Evolutionary conservation across 1,140 invertebrate species (phyloP), one percentile per base, ranked within the genome.

Genomic region (Caligus rogercresseyi): DNA sequence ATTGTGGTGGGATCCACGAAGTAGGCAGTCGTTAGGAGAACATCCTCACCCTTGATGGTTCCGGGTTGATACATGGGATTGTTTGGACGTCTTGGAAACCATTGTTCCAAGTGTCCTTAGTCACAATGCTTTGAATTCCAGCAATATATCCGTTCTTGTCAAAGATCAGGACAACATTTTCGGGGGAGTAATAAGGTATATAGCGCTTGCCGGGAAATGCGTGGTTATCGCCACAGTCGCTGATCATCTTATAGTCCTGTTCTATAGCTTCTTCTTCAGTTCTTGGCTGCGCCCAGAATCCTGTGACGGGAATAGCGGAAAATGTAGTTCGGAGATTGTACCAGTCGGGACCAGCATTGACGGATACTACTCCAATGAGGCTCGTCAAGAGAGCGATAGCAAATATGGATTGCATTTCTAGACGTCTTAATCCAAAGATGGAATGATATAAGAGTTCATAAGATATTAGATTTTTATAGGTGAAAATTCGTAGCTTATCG

Each of bases 81-180:
- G n/a, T 20, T 25, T 14, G 15, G 52, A 23, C 55, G 31, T 53
- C 20, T 20, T n/a, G 14, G 24, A 23, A 62, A 2, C 18, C 31
- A 16, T 62, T 43, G 31, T 54, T 19, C n/a, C n/a, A 3, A 52
- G 52, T n/a, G 15, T 60, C 24, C 26, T 58, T 59, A 14, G 31
- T 21, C 19, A 62, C 52, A 1, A 62, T 53, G 19, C 16, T 23
- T 24, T 63, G 61, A 24, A 58, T 56, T 1, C 61, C 61, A 2
- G 61, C 61, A 26, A 63, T 63, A 53, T 21, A 63, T 16, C 61
- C 61, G 31, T 56, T 53, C 13, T n/a, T 54, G 25, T 63, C 61
- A 63, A 25, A 63, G 4, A 63, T 55, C n/a, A 63, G 18, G 13
- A 63, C 23, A 1, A 63, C 2, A 23, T 56, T 20, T 4, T 20